Conservation (phyloP, 2,113 vertebrate genomes). For the Pygoscelis adeliae region DNA sequence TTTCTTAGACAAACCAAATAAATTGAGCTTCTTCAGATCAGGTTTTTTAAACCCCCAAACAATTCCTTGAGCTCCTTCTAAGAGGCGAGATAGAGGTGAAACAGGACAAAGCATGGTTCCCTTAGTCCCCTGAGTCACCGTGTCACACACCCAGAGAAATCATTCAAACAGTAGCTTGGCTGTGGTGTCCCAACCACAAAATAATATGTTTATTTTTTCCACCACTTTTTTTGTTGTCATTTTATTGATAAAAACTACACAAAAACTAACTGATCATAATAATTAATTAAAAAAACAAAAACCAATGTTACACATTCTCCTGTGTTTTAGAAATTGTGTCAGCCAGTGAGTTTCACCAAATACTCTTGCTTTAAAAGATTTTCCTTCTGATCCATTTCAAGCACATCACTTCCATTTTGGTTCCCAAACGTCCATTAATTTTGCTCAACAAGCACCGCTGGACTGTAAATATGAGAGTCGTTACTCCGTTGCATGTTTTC, state of each 20-base stretch:
- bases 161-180: conserved; percentile 45
- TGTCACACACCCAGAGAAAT: conserved; percentile 41
- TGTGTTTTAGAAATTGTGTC: conserved; percentile 67
- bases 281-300: conserved; percentile 75
- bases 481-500: not conserved
- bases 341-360: conserved; percentile 48
- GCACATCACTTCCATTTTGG: conserved; percentile 8
- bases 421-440: not conserved
- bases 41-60: not conserved
- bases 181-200: conserved; percentile 75
- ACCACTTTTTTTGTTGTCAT: conserved; percentile 65
- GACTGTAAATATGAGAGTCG: conserved; percentile 12
- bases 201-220: conserved; percentile 77
- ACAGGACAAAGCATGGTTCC: not conserved
- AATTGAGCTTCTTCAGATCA: not conserved
- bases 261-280: conserved; percentile 79
- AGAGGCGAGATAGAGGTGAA: not conserved
- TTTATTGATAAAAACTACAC: conserved; percentile 87
- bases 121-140: fast-evolving
- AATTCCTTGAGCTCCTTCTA: not conserved
- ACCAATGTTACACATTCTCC: conserved; percentile 68
- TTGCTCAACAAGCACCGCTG: not conserved
- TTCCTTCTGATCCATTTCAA: not conserved
- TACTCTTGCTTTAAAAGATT: not conserved
- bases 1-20: not conserved